Percentiles rank a stretch among this genome's conserved stretches.
Evolutionary conservation across 2,888 invertebrate species (phyloP).

Genomic region (Oxytorus armatus): DNA sequence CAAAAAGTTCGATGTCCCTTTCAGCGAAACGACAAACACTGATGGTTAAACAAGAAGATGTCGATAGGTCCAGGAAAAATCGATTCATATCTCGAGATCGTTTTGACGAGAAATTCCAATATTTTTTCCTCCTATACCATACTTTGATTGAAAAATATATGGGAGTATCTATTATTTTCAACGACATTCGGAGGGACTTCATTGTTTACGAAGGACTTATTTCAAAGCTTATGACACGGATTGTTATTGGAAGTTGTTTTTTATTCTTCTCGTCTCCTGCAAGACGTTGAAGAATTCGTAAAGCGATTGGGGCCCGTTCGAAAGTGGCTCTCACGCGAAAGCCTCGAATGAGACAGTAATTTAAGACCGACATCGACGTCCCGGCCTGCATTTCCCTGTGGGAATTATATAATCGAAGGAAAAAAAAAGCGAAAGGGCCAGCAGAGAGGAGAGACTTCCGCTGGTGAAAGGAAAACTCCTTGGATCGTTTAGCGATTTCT

Average conservation of each 20-base stretch:
- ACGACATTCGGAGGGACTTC: not conserved
- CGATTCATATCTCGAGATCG: too few relatives aligned
- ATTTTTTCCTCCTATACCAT: too few relatives aligned
- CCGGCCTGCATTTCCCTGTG: constrained; percentile 32
- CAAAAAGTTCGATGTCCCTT: too few relatives aligned
- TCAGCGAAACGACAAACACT: too few relatives aligned
- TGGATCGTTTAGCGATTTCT: constrained; percentile 14
- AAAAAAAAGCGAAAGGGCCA: not conserved
- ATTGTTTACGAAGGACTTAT: not conserved
- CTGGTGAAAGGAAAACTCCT: constrained; percentile 10
- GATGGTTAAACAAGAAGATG: too few relatives aligned
- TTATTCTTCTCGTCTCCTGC: not conserved
- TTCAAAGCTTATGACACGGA: too few relatives aligned
- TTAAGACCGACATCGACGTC: constrained; percentile 58
- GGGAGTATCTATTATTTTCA: not conserved
- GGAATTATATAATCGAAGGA: constrained; percentile 36
- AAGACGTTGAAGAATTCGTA: constrained; percentile 27
- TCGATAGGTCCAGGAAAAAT: too few relatives aligned
- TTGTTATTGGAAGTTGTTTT: too few relatives aligned
- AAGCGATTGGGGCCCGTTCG: constrained; percentile 1
- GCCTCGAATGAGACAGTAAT: constrained; percentile 51
- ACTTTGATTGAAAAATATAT: not conserved
- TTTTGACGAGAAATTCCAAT: not conserved
- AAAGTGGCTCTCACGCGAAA: constrained; percentile 27
- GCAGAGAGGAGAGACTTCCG: not conserved